Evolutionary conservation across 1,140 invertebrate species (phyloP).

Genomic region (Achatina immaculata): DNA sequence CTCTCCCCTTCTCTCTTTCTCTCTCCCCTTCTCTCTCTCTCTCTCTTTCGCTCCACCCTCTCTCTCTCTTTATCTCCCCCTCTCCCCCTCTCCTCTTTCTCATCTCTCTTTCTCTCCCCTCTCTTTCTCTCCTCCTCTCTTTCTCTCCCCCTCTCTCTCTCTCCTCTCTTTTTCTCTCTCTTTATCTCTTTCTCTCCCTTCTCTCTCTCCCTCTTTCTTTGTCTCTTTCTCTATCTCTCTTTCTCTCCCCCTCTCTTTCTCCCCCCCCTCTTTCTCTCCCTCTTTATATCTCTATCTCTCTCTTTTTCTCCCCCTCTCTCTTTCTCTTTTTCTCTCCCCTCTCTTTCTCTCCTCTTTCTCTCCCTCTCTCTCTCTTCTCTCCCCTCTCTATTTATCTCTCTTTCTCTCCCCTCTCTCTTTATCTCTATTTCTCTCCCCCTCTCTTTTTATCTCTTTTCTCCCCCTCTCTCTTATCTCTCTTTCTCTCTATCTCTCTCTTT

Average conservation of each 20-base stretch:
- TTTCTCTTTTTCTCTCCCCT: not conserved
- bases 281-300: not conserved
- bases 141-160: not conserved
- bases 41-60: not conserved
- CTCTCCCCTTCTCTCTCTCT: not conserved
- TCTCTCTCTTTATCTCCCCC: not conserved
- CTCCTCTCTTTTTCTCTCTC: not conserved
- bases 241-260: constrained; percentile 1
- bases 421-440: not conserved
- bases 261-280: not conserved
- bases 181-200: not conserved
- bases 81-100: no score
- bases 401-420: not conserved
- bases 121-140: not conserved
- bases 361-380: not conserved
- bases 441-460: not conserved
- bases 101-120: not conserved
- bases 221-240: not conserved
- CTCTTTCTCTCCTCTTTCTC: constrained; percentile 1
- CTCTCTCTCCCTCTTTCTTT: constrained; percentile 13
- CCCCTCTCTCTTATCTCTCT: not conserved
- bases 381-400: not conserved
- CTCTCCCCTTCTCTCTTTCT: not conserved
- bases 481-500: constrained; percentile 23
- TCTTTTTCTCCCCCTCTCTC: not conserved